Percentiles rank a stretch among this genome's conserved stretches.
These are phyloP conservation scores for Heterotis niloticus DNA, from an alignment of 2,113 vertebrate species.

Conservation along the genomic window DNA sequence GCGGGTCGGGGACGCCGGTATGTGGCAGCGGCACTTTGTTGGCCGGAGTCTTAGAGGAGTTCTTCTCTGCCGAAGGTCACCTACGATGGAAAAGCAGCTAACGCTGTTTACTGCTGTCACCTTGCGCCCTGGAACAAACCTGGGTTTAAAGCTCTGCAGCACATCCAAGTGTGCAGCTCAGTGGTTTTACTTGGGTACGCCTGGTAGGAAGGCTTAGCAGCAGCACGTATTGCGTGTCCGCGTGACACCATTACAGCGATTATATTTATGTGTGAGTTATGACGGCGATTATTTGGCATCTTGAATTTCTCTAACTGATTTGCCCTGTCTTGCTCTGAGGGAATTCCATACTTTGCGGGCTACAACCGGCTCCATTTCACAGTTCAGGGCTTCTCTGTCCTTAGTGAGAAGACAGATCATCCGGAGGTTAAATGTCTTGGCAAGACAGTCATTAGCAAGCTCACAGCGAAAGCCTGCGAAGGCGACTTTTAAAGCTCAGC, in stretches of 20 bases:
- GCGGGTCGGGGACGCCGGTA: not conserved
- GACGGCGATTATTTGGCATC: conserved; percentile 6
- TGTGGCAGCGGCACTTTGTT: not conserved
- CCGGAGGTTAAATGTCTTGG: conserved; percentile 40
- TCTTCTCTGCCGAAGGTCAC: conserved; percentile 5
- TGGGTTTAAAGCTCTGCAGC: not conserved
- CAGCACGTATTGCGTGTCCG: not conserved
- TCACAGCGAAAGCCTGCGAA: conserved; percentile 29
- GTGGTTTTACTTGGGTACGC: too few relatives aligned
- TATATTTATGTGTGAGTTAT: conserved; percentile 16
- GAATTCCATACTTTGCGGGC: conserved; percentile 30
- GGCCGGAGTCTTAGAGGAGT: not conserved
- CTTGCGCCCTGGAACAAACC: not conserved
- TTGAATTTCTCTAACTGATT: conserved; percentile 37
- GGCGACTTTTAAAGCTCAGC: conserved; percentile 14
- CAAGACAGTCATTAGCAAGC: conserved; percentile 39
- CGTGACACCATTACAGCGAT: not conserved
- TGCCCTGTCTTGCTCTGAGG: conserved; percentile 20
- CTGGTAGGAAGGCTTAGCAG: not conserved
- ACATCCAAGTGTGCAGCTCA: not conserved
- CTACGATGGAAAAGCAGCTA: too few relatives aligned
- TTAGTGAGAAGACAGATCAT: conserved; percentile 39
- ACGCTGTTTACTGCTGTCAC: not conserved
- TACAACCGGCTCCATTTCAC: conserved; percentile 39
- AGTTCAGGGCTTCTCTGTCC: conserved; percentile 35